Conservation (phyloP, 1,140 invertebrate species). For the Drosophila funebris region DNA sequence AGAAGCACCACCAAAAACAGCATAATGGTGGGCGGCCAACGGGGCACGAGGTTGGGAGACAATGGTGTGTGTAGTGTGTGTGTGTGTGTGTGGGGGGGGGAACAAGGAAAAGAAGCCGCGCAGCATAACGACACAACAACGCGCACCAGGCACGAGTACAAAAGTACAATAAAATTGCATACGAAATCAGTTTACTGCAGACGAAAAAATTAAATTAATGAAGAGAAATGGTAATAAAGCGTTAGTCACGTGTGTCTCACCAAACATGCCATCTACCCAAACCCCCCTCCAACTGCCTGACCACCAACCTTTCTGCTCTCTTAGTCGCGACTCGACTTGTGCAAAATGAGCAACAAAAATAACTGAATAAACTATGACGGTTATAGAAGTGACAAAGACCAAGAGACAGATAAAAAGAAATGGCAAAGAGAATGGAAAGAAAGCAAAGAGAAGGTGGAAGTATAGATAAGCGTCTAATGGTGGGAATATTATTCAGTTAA, state of each 20-base stretch:
- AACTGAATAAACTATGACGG: constrained; percentile 32
- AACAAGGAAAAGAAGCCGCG: neutral
- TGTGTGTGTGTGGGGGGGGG: neutral
- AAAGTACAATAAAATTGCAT: constrained; percentile 81
- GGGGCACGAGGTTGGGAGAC: neutral
- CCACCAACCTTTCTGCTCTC: neutral
- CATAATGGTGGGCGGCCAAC: neutral
- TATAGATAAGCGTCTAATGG: too few relatives aligned
- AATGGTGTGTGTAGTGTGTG: neutral
- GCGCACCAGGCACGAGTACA: constrained; percentile 78
- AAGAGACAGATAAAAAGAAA: constrained; percentile 6
- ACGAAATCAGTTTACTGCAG: constrained; percentile 81
- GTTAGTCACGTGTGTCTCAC: constrained; percentile 72
- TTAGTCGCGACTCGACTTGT: constrained; percentile 1
- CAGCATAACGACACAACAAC: constrained; percentile 71
- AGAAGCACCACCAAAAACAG: constrained; percentile 42
- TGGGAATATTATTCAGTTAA: too few relatives aligned
- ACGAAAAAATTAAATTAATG: constrained; percentile 82
- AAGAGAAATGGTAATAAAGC: constrained; percentile 81
- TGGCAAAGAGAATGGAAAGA: neutral
- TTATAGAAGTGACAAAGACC: constrained; percentile 11
- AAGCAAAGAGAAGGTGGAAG: too few relatives aligned
- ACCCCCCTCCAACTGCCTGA: neutral
- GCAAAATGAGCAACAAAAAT: constrained; percentile 33
- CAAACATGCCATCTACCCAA: constrained; percentile 14